These are phyloP conservation scores for Benitochromis conjunctus DNA, from an alignment of 2,113 vertebrate genomes.

Conservation along the genomic window DNA sequence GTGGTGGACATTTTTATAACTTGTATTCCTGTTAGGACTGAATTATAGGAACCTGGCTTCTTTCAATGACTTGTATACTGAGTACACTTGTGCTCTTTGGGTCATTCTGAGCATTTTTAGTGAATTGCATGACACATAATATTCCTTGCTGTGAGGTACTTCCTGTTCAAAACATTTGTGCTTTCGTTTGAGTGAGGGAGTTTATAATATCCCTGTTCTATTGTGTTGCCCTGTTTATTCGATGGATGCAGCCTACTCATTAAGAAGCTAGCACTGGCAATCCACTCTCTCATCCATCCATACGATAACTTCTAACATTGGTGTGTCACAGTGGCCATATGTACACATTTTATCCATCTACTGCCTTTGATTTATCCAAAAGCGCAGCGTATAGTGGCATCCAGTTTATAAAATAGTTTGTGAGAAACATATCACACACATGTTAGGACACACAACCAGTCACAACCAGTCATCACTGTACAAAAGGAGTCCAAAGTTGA, in stretches of 20 bases:
- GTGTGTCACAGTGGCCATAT: background rate
- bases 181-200: background rate
- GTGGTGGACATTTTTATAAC: background rate
- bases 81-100: background rate
- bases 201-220: background rate
- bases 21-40: background rate
- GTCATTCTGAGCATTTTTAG: background rate
- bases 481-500: constrained; percentile 5
- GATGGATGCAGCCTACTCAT: background rate
- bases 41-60: background rate
- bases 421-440: background rate
- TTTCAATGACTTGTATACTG: background rate
- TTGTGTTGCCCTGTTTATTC: background rate
- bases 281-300: background rate
- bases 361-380: background rate
- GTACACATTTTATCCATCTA: background rate
- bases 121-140: background rate
- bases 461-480: background rate
- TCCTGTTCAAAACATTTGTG: background rate
- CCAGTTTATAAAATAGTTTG: background rate
- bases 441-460: background rate
- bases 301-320: background rate
- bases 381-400: background rate
- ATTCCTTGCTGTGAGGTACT: background rate
- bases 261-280: background rate